Percentiles rank a stretch among this genome's conserved stretches.
phyloP scores from a whole-genome alignment of 2,797 vertebrate species.

The Hypotaenidia okinawae region DNA sequence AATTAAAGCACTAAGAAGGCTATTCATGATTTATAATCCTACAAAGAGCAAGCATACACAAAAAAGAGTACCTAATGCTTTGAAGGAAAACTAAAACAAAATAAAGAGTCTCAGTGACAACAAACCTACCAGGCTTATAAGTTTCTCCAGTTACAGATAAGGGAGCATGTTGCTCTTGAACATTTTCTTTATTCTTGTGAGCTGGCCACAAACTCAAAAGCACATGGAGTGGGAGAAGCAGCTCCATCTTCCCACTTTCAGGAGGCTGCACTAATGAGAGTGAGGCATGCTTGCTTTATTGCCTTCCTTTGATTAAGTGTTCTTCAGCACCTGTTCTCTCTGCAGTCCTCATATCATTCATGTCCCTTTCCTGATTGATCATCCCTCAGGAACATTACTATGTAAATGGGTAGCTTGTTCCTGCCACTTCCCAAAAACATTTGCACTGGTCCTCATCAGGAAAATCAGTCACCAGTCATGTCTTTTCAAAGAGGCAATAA shows the following conservation, averaged over 20 bases:
- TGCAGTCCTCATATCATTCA: accelerated
- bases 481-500: accelerated
- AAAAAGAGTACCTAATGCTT: not conserved
- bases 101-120: not conserved
- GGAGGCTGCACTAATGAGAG: accelerated
- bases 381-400: accelerated
- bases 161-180: not conserved
- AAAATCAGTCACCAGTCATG: accelerated
- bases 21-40: not conserved
- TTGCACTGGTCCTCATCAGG: accelerated
- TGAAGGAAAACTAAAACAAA: not conserved
- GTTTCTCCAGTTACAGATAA: not conserved
- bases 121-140: not conserved
- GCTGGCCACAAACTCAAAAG: not conserved
- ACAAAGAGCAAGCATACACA: not conserved
- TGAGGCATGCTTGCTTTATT: not conserved
- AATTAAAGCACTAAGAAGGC: not conserved
- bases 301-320: not conserved
- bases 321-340: not conserved
- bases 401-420: accelerated
- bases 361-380: accelerated
- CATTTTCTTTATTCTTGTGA: not conserved
- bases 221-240: accelerated
- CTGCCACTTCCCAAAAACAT: not conserved
- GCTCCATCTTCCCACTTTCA: not conserved